Base-by-base conservation (phyloP, 2,113 vertebrate species). In the Callipepla californica region DNA sequence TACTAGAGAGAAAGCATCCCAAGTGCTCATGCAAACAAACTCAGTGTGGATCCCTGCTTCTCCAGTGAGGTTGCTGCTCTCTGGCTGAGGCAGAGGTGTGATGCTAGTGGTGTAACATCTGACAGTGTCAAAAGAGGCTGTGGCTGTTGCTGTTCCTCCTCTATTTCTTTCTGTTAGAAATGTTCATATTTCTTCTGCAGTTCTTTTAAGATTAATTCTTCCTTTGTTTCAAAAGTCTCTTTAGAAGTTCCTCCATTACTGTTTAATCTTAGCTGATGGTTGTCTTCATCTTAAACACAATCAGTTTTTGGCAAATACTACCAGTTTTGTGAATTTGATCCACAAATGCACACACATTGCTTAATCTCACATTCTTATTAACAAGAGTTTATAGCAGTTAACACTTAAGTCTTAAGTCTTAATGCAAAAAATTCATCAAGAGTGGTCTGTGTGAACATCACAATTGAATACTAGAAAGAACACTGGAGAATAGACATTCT, bases 1-100 rank as follows among this genome's bases (percentile, higher is more conserved):
- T 38, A 6, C 10, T 45, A 14, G 3, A 68, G 59, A 72, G 36
- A 48, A 80, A 63, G 3, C 5, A 25, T 4, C 13, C 42, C 0
- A 0, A 1, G 4, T 44, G 4, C 20, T 53, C 21, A 53, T 15
- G 30, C 1, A 2, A 26, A 44, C 7, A 79, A 36, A 85, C 5
- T 6, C 0, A 1, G 48, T 44, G 22, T 25, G 2, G 26, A 32
- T 36, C 12, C 45, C 40, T 18, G 6, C 2, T 61, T 44, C 23
- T 30, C 14, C 5, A 1, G 13, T 3, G 8, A 7, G 16, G 40
- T 70, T 4, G 2, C 20, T 58, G 28, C 2, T 67, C 25, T 0
- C 36, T 63, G 51, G 6, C 26, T 8, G 9, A 87, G 44, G 13
- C 38, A 59, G 47, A 55, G 18, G 28, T 8, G 1, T 65, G 3